These are phyloP conservation scores for Alectura lathami DNA, from an alignment of 2,113 vertebrate genomes.

Conservation along the genomic window DNA sequence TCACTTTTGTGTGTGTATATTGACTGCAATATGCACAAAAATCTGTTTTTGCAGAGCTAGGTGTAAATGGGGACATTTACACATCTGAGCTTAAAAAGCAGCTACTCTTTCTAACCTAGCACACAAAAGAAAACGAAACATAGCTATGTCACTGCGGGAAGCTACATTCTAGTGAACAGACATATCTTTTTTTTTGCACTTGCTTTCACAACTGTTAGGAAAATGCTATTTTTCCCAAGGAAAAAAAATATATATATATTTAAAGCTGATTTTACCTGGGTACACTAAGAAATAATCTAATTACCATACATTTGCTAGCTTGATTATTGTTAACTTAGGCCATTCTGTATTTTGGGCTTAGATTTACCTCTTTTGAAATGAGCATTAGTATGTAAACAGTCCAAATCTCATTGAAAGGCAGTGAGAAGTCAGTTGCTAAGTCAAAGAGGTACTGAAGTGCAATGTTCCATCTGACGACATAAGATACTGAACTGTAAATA, in stretches of 20 bases:
- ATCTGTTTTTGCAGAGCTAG: background rate
- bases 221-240: background rate
- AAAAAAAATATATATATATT: background rate
- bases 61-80: constrained; percentile 41
- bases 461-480: background rate
- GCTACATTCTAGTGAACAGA: background rate
- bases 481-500: background rate
- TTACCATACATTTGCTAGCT: background rate
- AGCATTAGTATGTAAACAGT: background rate
- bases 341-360: background rate
- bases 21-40: constrained; percentile 1
- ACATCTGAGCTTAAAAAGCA: constrained; percentile 44
- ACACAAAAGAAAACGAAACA: constrained; percentile 34
- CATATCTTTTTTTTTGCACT: background rate
- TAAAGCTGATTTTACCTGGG: background rate
- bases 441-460: background rate
- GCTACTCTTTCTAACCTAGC: constrained; percentile 6
- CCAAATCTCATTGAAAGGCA: background rate
- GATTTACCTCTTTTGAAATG: background rate
- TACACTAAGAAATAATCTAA: background rate
- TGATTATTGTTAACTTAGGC: background rate
- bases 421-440: background rate
- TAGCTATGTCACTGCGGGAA: constrained; percentile 13
- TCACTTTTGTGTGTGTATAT: constrained; percentile 34
- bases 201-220: background rate